Percentiles rank a stretch among this genome's conserved stretches.
These are phyloP conservation scores for Corydoras maculifer DNA, from an alignment of 2,113 vertebrate species.

Conservation along the genomic window DNA sequence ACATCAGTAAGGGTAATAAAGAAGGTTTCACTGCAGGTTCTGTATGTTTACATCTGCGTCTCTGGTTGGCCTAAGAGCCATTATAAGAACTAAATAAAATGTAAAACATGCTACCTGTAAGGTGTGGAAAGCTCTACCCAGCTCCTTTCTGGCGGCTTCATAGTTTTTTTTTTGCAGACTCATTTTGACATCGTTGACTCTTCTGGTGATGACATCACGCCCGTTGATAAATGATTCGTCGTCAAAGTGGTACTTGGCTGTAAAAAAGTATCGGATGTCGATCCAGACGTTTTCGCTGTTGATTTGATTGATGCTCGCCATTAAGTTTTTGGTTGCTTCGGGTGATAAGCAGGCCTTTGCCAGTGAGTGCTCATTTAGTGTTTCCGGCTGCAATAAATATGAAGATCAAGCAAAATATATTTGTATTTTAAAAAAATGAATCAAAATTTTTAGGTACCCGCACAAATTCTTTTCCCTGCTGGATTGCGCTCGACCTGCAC, in stretches of 20 bases:
- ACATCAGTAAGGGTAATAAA: too few species aligned
- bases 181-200: not conserved
- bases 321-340: constrained; percentile 15
- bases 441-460: not conserved
- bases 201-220: not conserved
- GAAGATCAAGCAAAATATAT: not conserved
- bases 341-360: constrained; percentile 16
- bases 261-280: not conserved
- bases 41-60: too few species aligned
- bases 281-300: not conserved
- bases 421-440: not conserved
- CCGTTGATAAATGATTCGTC: not conserved
- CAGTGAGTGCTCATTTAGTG: constrained; percentile 3
- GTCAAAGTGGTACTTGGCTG: constrained; percentile 2
- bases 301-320: not conserved
- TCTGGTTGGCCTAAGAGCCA: too few species aligned
- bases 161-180: not conserved
- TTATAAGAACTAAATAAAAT: too few species aligned
- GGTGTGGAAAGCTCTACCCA: constrained; percentile 19
- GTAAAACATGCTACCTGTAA: too few species aligned
- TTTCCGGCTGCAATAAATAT: not conserved
- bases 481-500: not conserved
- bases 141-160: not conserved
- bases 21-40: too few species aligned
- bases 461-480: not conserved